Base-by-base conservation (phyloP, 2,797 vertebrate genomes). In the Mus spretus region DNA sequence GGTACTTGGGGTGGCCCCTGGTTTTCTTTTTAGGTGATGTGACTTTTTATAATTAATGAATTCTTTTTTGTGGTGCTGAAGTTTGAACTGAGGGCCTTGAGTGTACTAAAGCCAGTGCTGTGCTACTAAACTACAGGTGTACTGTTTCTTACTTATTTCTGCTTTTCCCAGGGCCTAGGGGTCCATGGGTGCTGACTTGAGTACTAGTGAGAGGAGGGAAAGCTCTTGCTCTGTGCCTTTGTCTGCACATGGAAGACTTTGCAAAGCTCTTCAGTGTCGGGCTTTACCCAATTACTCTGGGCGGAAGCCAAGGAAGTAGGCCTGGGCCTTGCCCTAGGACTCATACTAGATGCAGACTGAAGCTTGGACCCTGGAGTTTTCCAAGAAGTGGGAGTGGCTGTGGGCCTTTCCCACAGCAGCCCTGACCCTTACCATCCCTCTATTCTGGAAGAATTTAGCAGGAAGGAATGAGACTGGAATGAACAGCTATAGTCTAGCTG, bases 281-380 rank as follows among this genome's bases (percentile, higher is more conserved):
- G 22, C 55, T 97, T 15, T 75, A 95, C 53, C 91, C 53, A 94
- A 37, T 93, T 91, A 89, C 77, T 3, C 19, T 86, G 59, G n/a
- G 44, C 91, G 37, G 72, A 53, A 96, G 15, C 59, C 78, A 90
- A 50, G 93, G 34, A 24, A 89, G 78, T 85, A 63, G 70, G 40
- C 28, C 57, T 93, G 37, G 77, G 81, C 57, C 37, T 92, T 91
- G 47, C 19, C 80, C 81, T n/a, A 19, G 77, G 82, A 80, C 34
- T 96, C 74, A 94, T 80, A 93, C 86, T 74, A 80, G 87, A 81
- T 22, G 26, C 15, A 37, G 53, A 84, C 19, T 72, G 81, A 55
- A 40, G 50, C 19, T 34, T 85, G 55, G 72, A 75, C 55, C 53
- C 82, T 91, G 47, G 72, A 63, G 50, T 34, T 95, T 93, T 88